Evolutionary conservation across 1,140 invertebrate species (phyloP).

Genomic region (Dreissena rostriformis): DNA sequence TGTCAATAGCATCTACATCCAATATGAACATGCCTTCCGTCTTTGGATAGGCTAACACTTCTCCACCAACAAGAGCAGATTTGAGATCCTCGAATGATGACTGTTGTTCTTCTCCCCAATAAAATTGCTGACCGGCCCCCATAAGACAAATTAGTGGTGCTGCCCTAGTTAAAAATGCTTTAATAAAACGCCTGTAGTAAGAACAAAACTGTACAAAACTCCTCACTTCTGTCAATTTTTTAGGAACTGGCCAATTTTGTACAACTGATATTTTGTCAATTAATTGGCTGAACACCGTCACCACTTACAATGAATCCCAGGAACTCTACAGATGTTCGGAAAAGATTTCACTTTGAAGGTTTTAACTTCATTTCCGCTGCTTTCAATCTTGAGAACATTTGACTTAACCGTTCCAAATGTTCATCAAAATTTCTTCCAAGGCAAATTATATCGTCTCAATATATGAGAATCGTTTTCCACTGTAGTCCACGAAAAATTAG

Average conservation of each 20-base stretch:
- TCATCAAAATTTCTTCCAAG: not conserved
- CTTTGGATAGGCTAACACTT: too few relatives aligned
- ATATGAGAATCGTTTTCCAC: slow-evolving; percentile 14
- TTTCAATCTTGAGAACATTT: not conserved
- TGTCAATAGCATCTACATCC: too few relatives aligned
- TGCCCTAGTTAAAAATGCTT: not conserved
- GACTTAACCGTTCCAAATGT: not conserved
- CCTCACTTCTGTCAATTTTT: slow-evolving; percentile 9
- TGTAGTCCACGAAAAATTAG: not conserved
- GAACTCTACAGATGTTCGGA: slow-evolving; percentile 8
- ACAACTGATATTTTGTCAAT: slow-evolving; percentile 5
- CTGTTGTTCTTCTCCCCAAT: slow-evolving; percentile 28
- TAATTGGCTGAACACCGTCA: not conserved
- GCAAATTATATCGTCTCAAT: slow-evolving; percentile 20
- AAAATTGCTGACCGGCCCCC: slow-evolving; percentile 9
- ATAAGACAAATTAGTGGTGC: slow-evolving; percentile 5
- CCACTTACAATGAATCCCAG: not conserved
- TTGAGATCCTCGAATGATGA: too few relatives aligned
- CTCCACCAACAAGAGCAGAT: too few relatives aligned
- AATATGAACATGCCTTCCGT: too few relatives aligned
- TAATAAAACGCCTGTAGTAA: slow-evolving; percentile 22
- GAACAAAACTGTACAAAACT: slow-evolving; percentile 30
- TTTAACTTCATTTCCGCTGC: not conserved
- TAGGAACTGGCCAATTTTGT: slow-evolving; percentile 29
- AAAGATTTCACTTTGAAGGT: slow-evolving; percentile 30